A percentile compares a stretch with the other conserved stretches of the same genome.
phyloP scores from a whole-genome alignment of 2,888 invertebrate genomes.

The Standfussiana lucernea region DNA sequence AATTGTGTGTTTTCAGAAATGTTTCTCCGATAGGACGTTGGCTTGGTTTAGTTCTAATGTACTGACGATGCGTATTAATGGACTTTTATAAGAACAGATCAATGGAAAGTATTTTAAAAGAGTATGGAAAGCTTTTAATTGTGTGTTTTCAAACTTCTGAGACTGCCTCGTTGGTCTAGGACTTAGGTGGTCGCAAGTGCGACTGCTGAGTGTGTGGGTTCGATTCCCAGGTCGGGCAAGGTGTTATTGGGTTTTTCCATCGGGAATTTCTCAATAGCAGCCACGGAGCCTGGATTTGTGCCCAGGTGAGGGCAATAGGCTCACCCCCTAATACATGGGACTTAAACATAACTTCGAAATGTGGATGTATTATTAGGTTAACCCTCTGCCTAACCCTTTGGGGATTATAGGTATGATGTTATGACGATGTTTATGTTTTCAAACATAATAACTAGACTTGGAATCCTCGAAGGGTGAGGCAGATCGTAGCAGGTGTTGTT shows the following conservation, averaged over 20 bases:
- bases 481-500: background rate
- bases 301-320: background rate
- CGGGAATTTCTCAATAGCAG: background rate
- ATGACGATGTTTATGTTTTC: background rate
- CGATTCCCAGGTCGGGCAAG: background rate
- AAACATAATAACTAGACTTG: background rate
- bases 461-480: background rate
- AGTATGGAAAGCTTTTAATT: background rate
- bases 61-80: background rate
- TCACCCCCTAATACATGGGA: background rate
- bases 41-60: conserved; percentile 16
- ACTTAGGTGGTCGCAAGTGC: background rate
- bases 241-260: background rate
- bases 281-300: background rate
- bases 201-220: background rate
- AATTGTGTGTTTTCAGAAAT: conserved; percentile 41
- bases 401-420: background rate
- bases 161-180: background rate
- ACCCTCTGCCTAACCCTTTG: background rate
- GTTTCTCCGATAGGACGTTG: conserved; percentile 28
- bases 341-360: background rate
- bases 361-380: background rate
- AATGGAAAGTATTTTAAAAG: background rate
- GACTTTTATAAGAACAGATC: background rate
- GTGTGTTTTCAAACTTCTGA: background rate